Evolutionary conservation across 1,140 invertebrate genomes (phyloP), one percentile per base, ranked within the genome.

Genomic region (Anadara kagoshimensis): DNA sequence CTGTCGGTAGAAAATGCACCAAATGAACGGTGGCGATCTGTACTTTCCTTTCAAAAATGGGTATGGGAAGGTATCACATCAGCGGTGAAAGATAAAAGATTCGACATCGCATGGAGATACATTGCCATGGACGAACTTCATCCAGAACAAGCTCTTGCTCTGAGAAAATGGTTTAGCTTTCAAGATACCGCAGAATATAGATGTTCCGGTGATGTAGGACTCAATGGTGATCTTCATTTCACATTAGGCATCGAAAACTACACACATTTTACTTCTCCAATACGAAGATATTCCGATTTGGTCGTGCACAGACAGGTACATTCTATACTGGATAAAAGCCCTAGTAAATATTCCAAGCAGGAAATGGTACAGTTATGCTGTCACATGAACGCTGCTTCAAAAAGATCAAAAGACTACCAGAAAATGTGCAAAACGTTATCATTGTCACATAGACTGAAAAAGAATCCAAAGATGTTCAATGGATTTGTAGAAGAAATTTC

Each of bases 81-180:
- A 16, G 36, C 51, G 22, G 49, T 41, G 10, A 1, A 58, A 36
- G 1, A 36, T 5, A 18, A 58, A 5, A 20, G 29, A 41, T n/a
- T n/a, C 18, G 26, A 43, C 4, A 22, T 20, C 20, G 59, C 43
- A 10, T 10, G 20, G 20, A 8, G 11, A 12, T 10, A 44, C 12
- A 44, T 62, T 20, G 43, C 14, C 10, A 90, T 97, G 97, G 85
- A 98, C 95, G 18, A 97, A 94, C 36, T 96, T 95, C 0, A 98
- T 97, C 81, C 90, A 95, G 82, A 92, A 95, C 70, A 98, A 97
- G 91, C 92, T 95, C 0, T 96, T 97, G 89, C 92, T 96, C 51
- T 92, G 97, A 26, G 58, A 18, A 62, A 76, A 29, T 79, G 75
- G 75, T 47, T 76, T 8, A 44, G 41, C 0, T 49, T 78, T 58